phyloP scores from a whole-genome alignment of 2,797 vertebrate species.

The Leptoclinus maculatus region DNA sequence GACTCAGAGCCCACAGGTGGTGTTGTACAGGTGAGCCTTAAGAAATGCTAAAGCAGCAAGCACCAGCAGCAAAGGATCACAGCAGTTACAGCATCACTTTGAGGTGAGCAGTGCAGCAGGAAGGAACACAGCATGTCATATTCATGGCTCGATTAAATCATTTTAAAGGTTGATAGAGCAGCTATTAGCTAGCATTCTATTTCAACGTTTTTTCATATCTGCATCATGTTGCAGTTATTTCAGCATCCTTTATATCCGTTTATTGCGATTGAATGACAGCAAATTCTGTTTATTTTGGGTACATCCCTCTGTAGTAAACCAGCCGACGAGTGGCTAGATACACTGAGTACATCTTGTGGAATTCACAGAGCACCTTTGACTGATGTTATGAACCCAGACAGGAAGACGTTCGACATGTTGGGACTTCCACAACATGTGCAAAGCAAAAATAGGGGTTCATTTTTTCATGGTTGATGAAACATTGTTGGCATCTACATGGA shows the following conservation, averaged over 20 bases:
- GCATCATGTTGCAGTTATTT: background rate
- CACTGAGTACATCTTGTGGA: too few relatives aligned
- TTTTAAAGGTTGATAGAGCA: background rate
- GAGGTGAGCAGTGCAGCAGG: constrained; percentile 5
- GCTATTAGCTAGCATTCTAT: background rate
- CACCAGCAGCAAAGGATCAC: background rate
- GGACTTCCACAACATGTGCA: too few relatives aligned
- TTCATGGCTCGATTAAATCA: background rate
- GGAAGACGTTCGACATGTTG: too few relatives aligned
- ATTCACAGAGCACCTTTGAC: background rate
- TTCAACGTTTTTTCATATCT: background rate
- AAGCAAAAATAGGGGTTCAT: too few relatives aligned
- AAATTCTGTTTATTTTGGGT: background rate
- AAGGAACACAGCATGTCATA: constrained; percentile 14
- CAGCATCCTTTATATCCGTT: background rate
- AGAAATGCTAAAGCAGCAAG: constrained; percentile 15
- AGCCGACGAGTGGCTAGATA: background rate
- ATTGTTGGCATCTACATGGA: too few relatives aligned
- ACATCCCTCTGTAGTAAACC: background rate
- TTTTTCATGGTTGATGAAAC: too few relatives aligned
- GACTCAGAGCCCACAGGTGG: constrained; percentile 5
- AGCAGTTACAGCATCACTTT: constrained; percentile 14
- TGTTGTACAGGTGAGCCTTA: background rate
- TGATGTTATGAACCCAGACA: too few relatives aligned
- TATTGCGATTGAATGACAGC: background rate